phyloP scores from a whole-genome alignment of 2,797 vertebrate genomes.

The Uromys caudimaculatus region DNA sequence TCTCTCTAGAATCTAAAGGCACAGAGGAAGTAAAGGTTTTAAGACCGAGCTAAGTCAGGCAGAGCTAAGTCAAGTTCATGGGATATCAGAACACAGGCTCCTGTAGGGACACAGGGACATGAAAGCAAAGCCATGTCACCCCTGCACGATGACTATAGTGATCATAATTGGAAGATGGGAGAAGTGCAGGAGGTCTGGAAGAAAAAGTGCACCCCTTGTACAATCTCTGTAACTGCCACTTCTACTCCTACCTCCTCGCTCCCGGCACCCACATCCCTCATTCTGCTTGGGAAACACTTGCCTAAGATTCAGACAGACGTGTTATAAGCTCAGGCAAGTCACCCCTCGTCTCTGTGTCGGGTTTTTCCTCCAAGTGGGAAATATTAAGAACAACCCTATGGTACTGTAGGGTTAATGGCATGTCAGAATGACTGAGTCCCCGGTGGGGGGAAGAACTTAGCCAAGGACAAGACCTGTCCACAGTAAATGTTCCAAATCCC shows the following conservation, averaged over 20 bases:
- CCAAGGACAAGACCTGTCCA: neutral
- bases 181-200: neutral
- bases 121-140: neutral
- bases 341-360: neutral
- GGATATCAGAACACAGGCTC: neutral
- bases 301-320: neutral
- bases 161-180: neutral
- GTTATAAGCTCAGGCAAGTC: neutral
- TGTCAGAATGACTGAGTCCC: neutral
- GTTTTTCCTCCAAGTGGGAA: neutral
- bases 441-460: neutral
- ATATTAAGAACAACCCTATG: neutral
- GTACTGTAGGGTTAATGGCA: neutral
- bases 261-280: neutral
- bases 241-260: neutral
- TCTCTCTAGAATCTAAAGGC: neutral
- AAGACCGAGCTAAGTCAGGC: neutral
- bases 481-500: neutral
- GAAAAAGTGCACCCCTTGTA: neutral
- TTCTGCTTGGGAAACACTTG: constrained; percentile 13
- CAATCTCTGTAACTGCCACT: neutral
- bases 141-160: neutral
- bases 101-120: neutral
- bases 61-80: neutral
- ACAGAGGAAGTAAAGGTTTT: neutral